Evolutionary conservation across 64 coral and sea anemone genomes (phyloP), one percentile per base, ranked within the genome.

Genomic region (Actinia tenebrosa): DNA sequence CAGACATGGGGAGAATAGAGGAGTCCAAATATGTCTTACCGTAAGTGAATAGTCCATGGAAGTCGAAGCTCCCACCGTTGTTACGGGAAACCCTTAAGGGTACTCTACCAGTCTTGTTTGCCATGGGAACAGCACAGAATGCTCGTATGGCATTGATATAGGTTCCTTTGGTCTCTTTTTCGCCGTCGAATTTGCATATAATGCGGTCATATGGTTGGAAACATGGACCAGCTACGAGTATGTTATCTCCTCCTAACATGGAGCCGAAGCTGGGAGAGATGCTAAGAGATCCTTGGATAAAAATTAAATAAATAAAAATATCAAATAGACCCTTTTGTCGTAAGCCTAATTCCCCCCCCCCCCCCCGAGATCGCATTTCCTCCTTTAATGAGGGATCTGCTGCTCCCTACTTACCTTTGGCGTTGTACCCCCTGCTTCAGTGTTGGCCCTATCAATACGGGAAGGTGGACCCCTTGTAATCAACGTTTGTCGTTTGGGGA

Each of bases 191-290:
- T 26, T 92, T 59, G 10, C 86, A 86, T 7, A 92, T 68, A 3
- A 92, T 92, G 20, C 86, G 87, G 54, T 92, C 90, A 10, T 25
- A 46, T 69, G 69, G 69, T 30, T 80, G 63, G 45, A 87, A 92
- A 47, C 90, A 92, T 1, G 90, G 90, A 42, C 90, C 90, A 45
- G 69, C 52, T 26, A 92, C 54, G 78, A 87, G 63, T 3, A 92
- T 16, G 60, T 92, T 92, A 5, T 85, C 64, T 7, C 90, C 90
- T 43, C 90, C 90, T 30, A 92, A 53, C 85, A 92, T 92, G 10
- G 80, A 75, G 2, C 89, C 89, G 17, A 84, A 80, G 16, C 64
- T 66, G 22, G 88, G 88, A 10, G 82, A 89, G 3, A 84, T 43
- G 18, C 50, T 89, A 16, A 89, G 61, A 83, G 88, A 84, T 9